These are phyloP conservation scores for Phenganax marumi DNA, from an alignment of 92 coral and sea anemone genomes.

Conservation along the genomic window DNA sequence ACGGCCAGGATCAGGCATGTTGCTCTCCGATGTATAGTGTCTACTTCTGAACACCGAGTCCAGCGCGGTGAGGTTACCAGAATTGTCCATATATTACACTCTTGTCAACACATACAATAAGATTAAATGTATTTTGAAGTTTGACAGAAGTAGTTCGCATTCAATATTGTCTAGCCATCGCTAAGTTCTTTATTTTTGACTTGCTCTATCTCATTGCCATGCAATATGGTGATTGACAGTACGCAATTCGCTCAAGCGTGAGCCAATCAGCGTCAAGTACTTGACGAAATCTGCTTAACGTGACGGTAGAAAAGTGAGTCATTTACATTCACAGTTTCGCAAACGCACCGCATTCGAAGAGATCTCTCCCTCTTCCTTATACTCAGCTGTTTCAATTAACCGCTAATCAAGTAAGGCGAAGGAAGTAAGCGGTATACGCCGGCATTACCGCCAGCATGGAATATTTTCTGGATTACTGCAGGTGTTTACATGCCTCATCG, in stretches of 20 bases:
- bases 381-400: conserved; percentile 99
- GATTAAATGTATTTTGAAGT: conserved; percentile 44
- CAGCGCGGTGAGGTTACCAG: conserved; percentile 17
- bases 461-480: conserved; percentile 82
- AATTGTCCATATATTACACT: conserved; percentile 20
- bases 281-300: conserved; percentile 92
- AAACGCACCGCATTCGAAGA: conserved; percentile 87
- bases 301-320: conserved; percentile 86
- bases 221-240: conserved; percentile 93
- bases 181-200: conserved; percentile 99
- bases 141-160: conserved; percentile 40
- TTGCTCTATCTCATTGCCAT: conserved; percentile 85
- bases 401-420: conserved; percentile 93
- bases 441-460: conserved; percentile 91
- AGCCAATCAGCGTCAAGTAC: conserved; percentile 87
- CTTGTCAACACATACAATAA: conserved; percentile 24
- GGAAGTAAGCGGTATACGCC: conserved; percentile 83
- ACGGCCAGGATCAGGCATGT: conserved; percentile 31
- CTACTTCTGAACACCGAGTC: conserved; percentile 38
- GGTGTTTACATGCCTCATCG: conserved; percentile 84
- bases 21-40: background rate
- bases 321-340: conserved; percentile 96
- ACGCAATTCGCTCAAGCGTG: conserved; percentile 70
- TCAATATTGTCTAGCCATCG: conserved; percentile 61
- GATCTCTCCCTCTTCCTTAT: conserved; percentile 63